Evolutionary conservation across 2,888 invertebrate genomes (phyloP).

Genomic region (Cybosia mesomella): DNA sequence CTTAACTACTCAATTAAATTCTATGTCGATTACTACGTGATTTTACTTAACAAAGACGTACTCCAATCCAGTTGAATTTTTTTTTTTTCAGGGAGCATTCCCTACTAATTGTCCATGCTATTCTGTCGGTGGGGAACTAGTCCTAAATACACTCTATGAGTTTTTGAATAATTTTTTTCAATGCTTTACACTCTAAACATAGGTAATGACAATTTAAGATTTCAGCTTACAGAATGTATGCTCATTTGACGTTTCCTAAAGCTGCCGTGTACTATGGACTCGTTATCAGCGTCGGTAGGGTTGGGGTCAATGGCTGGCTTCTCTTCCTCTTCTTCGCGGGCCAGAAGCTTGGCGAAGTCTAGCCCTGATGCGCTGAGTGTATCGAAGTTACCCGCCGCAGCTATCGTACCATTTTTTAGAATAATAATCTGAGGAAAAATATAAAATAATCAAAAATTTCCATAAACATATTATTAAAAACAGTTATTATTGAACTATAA

Average conservation of each 20-base stretch:
- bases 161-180: too few relatives aligned
- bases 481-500: too few relatives aligned
- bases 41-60: too few relatives aligned
- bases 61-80: too few relatives aligned
- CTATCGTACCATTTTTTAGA: constrained; percentile 86
- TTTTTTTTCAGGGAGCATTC: too few relatives aligned
- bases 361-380: constrained; percentile 91
- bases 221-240: constrained; percentile 77
- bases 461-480: not conserved
- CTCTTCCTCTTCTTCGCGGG: constrained; percentile 80
- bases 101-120: too few relatives aligned
- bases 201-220: too few relatives aligned
- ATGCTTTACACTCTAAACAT: too few relatives aligned
- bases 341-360: constrained; percentile 92
- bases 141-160: too few relatives aligned
- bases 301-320: constrained; percentile 56
- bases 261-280: constrained; percentile 71
- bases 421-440: constrained; percentile 81
- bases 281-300: constrained; percentile 57
- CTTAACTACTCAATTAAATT: too few relatives aligned
- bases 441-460: not conserved
- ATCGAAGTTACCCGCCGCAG: constrained; percentile 90
- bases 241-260: constrained; percentile 83
- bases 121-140: too few relatives aligned
- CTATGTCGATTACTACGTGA: too few relatives aligned